Evolutionary conservation across 2,888 invertebrate species (phyloP), one percentile per base, ranked within the genome.

Genomic region (Acanthosepion lycidas): DNA sequence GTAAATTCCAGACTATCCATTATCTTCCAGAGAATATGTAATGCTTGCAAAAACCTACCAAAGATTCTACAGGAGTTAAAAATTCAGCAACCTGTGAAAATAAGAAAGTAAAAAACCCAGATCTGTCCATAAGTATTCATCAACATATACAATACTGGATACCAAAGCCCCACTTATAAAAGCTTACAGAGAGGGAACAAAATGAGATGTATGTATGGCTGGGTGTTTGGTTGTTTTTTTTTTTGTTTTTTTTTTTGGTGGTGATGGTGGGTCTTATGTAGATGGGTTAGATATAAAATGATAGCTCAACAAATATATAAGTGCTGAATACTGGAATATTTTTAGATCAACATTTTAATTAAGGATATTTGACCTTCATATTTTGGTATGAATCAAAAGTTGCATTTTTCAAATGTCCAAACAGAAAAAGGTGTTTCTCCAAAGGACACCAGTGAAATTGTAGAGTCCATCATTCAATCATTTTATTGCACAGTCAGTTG

Each of bases 401-500:
- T 49, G n/a, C 93, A 51, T 93, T 93, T 53, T 93, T 93, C n/a
- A n/a, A 51, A 51, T 28, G n/a, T 93, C 93, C 51, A 93, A 53
- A 93, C 93, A 93, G 93, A 93, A 49, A 51, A 93, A n/a, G 28
- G 51, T 28, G 93, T 51, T 93, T 93, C 93, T 93, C 53, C 49
- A 53, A 93, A 93, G 28, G n/a, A 28, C n/a, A 15, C 15, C 55
- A 6, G n/a, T 12, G 78, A 78, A 18, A 78, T 78, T n/a, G 78
- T n/a, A 78, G 78, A n/a, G n/a, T 12, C 33, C 78, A 78, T 78
- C 78, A 78, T 78, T 18, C 78, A 78, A 33, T 78, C 78, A 33
- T 78, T 78, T 78, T 93, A 93, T 93, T 93, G 93, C 93, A 93
- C 93, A 93, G 93, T 93, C 93, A 53, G 93, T 93, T 53, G n/a